phyloP scores from a whole-genome alignment of 2,888 invertebrate species.

The Halictus quadricinctus region DNA sequence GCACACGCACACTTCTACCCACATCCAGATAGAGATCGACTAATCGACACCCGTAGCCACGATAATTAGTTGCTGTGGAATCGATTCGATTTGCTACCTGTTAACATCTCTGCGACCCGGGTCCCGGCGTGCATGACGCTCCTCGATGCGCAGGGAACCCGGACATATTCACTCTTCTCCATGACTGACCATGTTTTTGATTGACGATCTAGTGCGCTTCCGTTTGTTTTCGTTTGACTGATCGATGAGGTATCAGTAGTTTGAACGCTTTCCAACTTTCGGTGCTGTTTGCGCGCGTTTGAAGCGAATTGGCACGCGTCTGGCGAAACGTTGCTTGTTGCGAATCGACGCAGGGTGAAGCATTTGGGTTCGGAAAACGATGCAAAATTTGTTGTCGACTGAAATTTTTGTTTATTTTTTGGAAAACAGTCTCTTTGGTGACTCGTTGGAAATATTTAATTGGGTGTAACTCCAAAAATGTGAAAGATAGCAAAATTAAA shows the following conservation, averaged over 20 bases:
- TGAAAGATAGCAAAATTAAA: no score
- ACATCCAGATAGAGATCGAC: neutral
- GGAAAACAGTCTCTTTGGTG: no score
- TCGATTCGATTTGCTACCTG: slow-evolving; percentile 25
- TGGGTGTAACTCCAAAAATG: neutral
- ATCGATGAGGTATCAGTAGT: neutral
- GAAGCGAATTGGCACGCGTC: neutral
- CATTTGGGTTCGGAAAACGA: neutral
- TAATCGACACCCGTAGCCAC: slow-evolving; percentile 61
- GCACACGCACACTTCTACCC: neutral
- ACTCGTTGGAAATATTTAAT: neutral
- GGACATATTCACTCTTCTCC: neutral
- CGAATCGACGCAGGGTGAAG: neutral
- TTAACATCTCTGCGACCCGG: slow-evolving; percentile 2
- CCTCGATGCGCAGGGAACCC: neutral
- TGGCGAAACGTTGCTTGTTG: neutral
- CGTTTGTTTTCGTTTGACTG: neutral
- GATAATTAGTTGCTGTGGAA: slow-evolving; percentile 49
- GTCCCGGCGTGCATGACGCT: slow-evolving; percentile 29
- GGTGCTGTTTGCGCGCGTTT: neutral
- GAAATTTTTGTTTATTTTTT: neutral
- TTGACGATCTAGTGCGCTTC: neutral
- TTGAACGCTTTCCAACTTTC: neutral
- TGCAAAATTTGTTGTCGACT: no score
- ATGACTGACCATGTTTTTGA: neutral